Conservation (phyloP, 2,113 vertebrate genomes). For the Saguinus imperator region DNA sequence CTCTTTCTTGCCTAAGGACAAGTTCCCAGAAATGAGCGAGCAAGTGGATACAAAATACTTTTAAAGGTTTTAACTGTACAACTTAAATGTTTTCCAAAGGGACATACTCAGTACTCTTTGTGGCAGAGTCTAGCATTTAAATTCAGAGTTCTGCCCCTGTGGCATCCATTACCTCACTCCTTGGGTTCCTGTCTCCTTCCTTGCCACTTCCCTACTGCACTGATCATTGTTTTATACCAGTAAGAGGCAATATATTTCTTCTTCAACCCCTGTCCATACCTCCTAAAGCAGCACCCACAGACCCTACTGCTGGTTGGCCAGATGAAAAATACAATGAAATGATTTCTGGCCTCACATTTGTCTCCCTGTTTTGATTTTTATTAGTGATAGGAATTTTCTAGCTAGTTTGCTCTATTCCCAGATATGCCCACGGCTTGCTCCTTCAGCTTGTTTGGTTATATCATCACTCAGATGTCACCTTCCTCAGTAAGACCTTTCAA, state of each 20-base stretch:
- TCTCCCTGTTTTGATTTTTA: not conserved
- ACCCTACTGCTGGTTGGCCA: rapidly evolving
- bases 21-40: not conserved
- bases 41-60: not conserved
- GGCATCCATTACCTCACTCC: not conserved
- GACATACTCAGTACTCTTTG: not conserved
- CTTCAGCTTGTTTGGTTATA: not conserved
- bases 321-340: not conserved
- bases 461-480: not conserved
- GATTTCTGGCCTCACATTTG: not conserved
- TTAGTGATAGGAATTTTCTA: not conserved
- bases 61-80: not conserved
- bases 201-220: not conserved
- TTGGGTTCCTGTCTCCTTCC: not conserved
- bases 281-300: not conserved
- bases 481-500: not conserved
- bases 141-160: not conserved
- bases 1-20: not conserved
- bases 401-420: not conserved
- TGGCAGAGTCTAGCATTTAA: not conserved
- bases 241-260: not conserved
- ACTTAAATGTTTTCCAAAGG: not conserved
- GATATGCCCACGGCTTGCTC: not conserved
- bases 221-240: not conserved
- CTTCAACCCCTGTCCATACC: not conserved